Conservation (phyloP, 1,140 invertebrate genomes). For the Pollicipes pollicipes region DNA sequence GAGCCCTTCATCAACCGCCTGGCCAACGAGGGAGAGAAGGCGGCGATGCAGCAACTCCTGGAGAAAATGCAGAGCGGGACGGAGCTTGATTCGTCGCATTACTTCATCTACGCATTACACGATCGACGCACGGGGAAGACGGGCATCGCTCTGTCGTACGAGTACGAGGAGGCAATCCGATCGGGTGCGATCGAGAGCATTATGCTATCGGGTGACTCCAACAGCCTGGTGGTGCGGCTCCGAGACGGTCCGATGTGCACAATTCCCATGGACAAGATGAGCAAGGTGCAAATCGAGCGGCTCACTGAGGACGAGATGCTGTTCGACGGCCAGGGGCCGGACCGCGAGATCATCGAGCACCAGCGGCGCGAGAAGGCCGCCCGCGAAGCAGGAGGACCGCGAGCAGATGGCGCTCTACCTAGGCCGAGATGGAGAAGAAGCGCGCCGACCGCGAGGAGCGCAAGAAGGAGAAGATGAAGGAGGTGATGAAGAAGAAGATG, state of each 20-base stretch:
- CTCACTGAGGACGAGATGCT: background rate
- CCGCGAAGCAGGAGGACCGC: background rate
- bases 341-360: background rate
- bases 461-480: background rate
- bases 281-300: background rate
- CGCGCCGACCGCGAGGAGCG: background rate
- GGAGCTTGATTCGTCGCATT: background rate
- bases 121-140: background rate
- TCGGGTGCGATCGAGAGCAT: background rate
- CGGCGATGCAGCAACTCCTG: background rate
- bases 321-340: background rate
- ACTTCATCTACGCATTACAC: background rate
- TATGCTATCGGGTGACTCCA: background rate
- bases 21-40: background rate
- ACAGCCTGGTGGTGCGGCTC: background rate
- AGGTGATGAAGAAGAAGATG: background rate
- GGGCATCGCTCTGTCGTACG: background rate
- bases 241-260: background rate
- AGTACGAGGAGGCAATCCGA: background rate
- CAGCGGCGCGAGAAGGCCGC: background rate
- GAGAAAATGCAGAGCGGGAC: background rate
- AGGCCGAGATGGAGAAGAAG: background rate
- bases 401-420: constrained; percentile 3
- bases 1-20: constrained; percentile 1
- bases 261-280: background rate